Percentiles rank a stretch among this genome's conserved stretches.
Evolutionary conservation across 2,113 vertebrate genomes (phyloP).

Genomic region (Zeus faber): DNA sequence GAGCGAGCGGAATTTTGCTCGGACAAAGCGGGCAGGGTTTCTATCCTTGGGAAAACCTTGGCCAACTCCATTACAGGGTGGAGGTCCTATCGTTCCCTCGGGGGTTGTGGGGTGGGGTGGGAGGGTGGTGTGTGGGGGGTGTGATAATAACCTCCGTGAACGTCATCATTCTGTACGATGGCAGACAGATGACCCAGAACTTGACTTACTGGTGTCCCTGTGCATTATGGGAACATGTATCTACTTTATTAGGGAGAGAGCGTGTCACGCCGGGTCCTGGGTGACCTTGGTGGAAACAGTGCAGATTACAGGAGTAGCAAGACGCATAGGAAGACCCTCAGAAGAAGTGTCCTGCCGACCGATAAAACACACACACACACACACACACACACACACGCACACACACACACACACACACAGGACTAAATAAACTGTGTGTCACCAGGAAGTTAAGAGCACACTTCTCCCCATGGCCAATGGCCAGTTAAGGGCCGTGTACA

Average conservation of each 20-base stretch:
- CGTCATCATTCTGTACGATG: conserved; percentile 29
- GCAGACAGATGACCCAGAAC: conserved; percentile 16
- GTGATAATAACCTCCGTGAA: conserved; percentile 36
- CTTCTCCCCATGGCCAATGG: no score
- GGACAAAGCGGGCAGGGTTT: conserved; percentile 16
- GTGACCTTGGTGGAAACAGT: not conserved
- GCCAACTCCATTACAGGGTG: conserved; percentile 35
- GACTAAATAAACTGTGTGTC: not conserved
- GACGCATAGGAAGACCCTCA: not conserved
- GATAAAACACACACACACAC: not conserved
- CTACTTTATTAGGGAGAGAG: conserved; percentile 22
- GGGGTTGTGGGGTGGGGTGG: not conserved
- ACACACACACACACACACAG: not conserved
- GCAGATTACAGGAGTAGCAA: not conserved
- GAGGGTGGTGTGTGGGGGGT: not conserved
- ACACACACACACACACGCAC: not conserved
- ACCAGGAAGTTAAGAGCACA: no score
- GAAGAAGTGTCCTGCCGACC: not conserved
- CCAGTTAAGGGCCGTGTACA: no score
- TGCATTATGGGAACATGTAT: conserved; percentile 46
- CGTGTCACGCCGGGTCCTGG: not conserved
- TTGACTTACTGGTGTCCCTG: conserved; percentile 13
- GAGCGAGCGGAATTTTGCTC: conserved; percentile 54
- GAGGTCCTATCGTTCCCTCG: conserved; percentile 16
- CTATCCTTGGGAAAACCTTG: conserved; percentile 48